Percentiles rank a stretch among this genome's conserved stretches.
Evolutionary conservation across 2,113 vertebrate genomes (phyloP).

Genomic region (Scopus umbretta): DNA sequence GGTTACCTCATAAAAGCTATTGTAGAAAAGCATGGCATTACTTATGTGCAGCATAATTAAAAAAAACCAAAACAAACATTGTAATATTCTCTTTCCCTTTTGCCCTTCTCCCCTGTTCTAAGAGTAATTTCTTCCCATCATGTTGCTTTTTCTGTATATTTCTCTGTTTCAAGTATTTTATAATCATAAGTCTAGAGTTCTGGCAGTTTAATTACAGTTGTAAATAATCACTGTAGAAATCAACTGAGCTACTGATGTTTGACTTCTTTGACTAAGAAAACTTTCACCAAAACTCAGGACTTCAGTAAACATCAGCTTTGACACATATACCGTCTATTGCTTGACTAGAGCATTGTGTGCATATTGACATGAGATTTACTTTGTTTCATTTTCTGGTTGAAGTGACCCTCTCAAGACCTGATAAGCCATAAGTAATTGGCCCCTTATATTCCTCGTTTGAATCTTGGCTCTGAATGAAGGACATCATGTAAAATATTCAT

Average conservation of each 20-base stretch:
- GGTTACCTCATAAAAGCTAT: background rate
- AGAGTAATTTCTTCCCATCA: background rate
- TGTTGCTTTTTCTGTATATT: background rate
- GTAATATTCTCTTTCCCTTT: background rate
- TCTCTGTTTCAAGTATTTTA: background rate
- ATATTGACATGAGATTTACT: background rate
- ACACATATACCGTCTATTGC: background rate
- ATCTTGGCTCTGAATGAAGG: background rate
- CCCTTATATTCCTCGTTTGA: background rate
- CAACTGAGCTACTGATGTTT: background rate
- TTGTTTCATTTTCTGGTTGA: background rate
- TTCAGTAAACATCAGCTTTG: background rate
- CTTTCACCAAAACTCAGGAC: background rate
- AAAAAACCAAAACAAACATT: no score
- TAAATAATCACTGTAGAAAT: background rate
- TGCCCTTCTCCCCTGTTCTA: background rate
- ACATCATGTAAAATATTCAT: background rate
- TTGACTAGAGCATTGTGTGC: background rate
- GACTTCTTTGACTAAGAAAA: background rate
- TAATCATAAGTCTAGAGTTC: background rate
- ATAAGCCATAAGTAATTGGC: background rate
- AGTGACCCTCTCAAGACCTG: background rate
- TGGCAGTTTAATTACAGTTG: background rate
- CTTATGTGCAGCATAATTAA: background rate
- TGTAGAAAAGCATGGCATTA: background rate